These are phyloP conservation scores for Crepidodera aurea DNA, from an alignment of 2,888 invertebrate species.

Conservation along the genomic window DNA sequence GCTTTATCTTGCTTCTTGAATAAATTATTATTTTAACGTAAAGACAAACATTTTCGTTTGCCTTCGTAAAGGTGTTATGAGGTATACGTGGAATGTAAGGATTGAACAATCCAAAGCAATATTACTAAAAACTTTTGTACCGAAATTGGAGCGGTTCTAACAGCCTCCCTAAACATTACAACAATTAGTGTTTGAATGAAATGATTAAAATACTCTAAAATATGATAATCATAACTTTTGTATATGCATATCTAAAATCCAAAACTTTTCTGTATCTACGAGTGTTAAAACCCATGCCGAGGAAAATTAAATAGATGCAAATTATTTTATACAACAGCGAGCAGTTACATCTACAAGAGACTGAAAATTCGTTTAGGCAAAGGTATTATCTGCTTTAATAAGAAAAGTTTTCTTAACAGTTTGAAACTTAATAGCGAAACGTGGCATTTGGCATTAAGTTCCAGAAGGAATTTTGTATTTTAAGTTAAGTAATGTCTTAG, in stretches of 20 bases:
- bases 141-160: no score
- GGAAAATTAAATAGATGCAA: conserved; percentile 21
- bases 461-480: conserved; percentile 19
- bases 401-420: conserved; percentile 20
- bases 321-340: conserved; percentile 18
- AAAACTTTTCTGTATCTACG: not conserved
- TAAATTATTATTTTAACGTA: conserved; percentile 1
- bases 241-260: not conserved
- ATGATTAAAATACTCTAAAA: not conserved
- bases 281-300: not conserved
- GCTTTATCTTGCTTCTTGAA: conserved; percentile 1
- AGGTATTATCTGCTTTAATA: conserved; percentile 26
- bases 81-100: no score
- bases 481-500: conserved; percentile 5
- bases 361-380: conserved; percentile 23
- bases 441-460: conserved; percentile 18
- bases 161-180: no score
- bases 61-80: no score
- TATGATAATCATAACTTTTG: conserved; percentile 1
- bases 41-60: conserved; percentile 3
- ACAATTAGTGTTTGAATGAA: no score
- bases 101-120: no score
- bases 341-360: conserved; percentile 22
- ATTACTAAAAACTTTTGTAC: no score
- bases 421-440: conserved; percentile 19